A percentile compares a stretch with the other conserved stretches of the same genome.
Conservation (phyloP, 2,113 vertebrate species). For the Trogon surrucura region DNA sequence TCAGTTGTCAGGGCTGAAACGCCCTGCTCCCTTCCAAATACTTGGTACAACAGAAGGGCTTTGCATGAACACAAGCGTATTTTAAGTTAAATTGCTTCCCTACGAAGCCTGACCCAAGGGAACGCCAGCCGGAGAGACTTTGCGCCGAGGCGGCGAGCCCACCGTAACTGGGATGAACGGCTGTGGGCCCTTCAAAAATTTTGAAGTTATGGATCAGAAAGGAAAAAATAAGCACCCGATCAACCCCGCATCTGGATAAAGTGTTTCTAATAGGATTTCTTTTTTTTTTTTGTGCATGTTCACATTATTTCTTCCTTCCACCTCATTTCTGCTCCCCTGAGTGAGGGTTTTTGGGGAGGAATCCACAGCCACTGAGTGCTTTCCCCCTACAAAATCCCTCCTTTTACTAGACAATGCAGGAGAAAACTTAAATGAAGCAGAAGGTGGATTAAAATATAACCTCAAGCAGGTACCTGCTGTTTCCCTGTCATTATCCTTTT, state of each 20-base stretch:
- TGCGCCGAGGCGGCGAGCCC: not conserved
- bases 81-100: not conserved
- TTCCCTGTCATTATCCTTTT: not conserved
- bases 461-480: not conserved
- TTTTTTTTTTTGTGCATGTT: not conserved
- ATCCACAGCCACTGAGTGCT: not conserved
- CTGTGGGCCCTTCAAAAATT: not conserved
- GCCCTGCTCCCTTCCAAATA: not conserved
- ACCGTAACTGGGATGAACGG: not conserved
- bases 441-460: not conserved
- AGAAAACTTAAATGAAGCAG: not conserved
- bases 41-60: not conserved
- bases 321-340: not conserved
- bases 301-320: not conserved
- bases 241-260: rapidly evolving
- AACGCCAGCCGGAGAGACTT: rapidly evolving
- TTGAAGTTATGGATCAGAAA: not conserved
- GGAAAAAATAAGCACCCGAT: not conserved
- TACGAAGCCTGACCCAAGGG: not conserved
- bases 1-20: not conserved
- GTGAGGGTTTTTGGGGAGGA: not conserved
- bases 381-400: not conserved
- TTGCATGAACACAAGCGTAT: not conserved
- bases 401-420: not conserved
- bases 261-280: not conserved